Percentiles rank a stretch among this genome's conserved stretches.
phyloP scores from a whole-genome alignment of 2,113 vertebrate species.

The Nothobranchius furzeri region DNA sequence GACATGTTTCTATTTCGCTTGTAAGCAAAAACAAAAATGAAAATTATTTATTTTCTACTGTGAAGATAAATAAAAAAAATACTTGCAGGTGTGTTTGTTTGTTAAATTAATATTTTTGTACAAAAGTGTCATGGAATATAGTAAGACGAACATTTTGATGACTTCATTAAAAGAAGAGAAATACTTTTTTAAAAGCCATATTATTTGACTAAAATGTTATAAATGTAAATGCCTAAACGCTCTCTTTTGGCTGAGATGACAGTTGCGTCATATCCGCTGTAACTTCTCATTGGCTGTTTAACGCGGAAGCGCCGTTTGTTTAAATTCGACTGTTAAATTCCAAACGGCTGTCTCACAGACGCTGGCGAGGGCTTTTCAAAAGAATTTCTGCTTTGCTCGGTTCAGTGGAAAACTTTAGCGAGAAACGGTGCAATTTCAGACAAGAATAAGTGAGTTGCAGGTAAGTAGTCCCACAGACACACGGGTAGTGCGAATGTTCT shows the following conservation, averaged over 20 bases:
- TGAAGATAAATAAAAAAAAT: too few relatives aligned
- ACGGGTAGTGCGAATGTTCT: too few relatives aligned
- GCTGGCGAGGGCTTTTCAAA: slow-evolving; percentile 30
- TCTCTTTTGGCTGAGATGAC: too few relatives aligned
- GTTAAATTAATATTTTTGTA: not conserved
- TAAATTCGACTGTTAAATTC: slow-evolving; percentile 70
- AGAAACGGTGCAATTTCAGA: not conserved
- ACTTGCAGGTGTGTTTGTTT: not conserved
- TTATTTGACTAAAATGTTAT: too few relatives aligned
- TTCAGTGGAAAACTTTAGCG: not conserved
- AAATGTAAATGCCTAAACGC: too few relatives aligned
- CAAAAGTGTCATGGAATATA: too few relatives aligned
- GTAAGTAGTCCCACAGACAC: slow-evolving; percentile 27
- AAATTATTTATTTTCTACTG: too few relatives aligned
- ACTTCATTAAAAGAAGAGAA: too few relatives aligned
- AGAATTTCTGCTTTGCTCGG: not conserved
- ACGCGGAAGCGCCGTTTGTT: slow-evolving; percentile 31
- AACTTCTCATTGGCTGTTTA: slow-evolving; percentile 50
- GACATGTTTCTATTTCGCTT: too few relatives aligned
- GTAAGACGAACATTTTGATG: too few relatives aligned
- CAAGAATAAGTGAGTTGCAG: slow-evolving; percentile 17
- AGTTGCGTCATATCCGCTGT: slow-evolving; percentile 25
- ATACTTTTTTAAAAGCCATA: too few relatives aligned
- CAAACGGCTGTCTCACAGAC: slow-evolving; percentile 46
- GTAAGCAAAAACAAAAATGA: too few relatives aligned